Conservation (phyloP, 1,140 invertebrate genomes). For the Drosophila albomicans region DNA sequence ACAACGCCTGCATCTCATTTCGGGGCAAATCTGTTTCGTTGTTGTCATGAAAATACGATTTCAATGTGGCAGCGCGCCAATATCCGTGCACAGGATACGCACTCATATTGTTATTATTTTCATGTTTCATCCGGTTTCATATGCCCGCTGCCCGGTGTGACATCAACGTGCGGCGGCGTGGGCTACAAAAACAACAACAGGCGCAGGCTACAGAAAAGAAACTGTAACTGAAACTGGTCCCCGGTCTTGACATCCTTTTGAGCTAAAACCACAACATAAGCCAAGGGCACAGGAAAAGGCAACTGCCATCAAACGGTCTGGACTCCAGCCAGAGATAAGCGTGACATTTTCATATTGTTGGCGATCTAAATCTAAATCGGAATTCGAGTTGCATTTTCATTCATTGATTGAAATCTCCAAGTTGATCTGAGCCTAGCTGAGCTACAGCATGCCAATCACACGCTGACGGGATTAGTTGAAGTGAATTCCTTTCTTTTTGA, state of each 20-base stretch:
- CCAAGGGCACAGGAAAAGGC: slow-evolving; percentile 37
- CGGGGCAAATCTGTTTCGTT: slow-evolving; percentile 46
- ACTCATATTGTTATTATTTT: slow-evolving; percentile 76
- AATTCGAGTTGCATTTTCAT: slow-evolving; percentile 45
- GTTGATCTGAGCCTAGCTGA: slow-evolving; percentile 23
- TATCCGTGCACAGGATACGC: slow-evolving; percentile 80
- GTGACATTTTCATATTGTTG: slow-evolving; percentile 81
- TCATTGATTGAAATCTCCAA: slow-evolving; percentile 46
- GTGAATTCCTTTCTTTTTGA: slow-evolving; percentile 57
- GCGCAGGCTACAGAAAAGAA: slow-evolving; percentile 31
- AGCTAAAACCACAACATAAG: slow-evolving; percentile 65
- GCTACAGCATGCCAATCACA: slow-evolving; percentile 73
- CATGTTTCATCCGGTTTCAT: slow-evolving; percentile 76
- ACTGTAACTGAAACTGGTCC: slow-evolving; percentile 16
- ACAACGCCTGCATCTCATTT: slow-evolving; percentile 77
- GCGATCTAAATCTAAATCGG: slow-evolving; percentile 59
- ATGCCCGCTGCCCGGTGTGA: slow-evolving; percentile 54
- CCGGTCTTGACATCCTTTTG: slow-evolving; percentile 59
- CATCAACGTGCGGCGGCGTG: slow-evolving; percentile 14
- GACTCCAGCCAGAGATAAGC: slow-evolving; percentile 70
- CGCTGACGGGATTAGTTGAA: slow-evolving; percentile 72
- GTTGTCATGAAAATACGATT: slow-evolving; percentile 55
- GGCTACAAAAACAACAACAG: slow-evolving; percentile 60
- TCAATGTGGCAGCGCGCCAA: slow-evolving; percentile 55
- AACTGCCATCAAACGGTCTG: slow-evolving; percentile 16